phyloP scores from a whole-genome alignment of 2,888 invertebrate genomes.

The Acronicta leporina region DNA sequence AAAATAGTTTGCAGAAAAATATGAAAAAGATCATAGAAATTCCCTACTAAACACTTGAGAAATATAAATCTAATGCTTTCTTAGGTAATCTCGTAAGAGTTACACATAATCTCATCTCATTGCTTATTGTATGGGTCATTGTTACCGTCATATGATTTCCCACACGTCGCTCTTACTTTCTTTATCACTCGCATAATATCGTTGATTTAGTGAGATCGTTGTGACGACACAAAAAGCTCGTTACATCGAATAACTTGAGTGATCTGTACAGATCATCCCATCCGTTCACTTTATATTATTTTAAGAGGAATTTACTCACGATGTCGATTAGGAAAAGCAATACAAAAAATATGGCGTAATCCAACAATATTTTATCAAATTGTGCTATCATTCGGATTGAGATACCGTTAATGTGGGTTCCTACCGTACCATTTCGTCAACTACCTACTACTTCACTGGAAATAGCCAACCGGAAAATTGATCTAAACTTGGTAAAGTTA shows the following conservation, averaged over 20 bases:
- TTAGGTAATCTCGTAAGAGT: slow-evolving; percentile 22
- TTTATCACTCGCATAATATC: slow-evolving; percentile 57
- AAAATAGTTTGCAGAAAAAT: background rate
- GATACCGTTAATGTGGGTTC: too few species aligned
- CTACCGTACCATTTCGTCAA: too few species aligned
- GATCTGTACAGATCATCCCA: slow-evolving; percentile 58
- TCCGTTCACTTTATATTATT: slow-evolving; percentile 35
- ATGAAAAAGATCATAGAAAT: background rate
- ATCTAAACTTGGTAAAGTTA: too few species aligned
- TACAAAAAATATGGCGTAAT: too few species aligned
- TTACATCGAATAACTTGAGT: slow-evolving; percentile 65
- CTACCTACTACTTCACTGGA: too few species aligned
- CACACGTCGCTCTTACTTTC: slow-evolving; percentile 74
- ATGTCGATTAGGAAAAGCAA: too few species aligned
- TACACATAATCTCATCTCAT: slow-evolving; percentile 33
- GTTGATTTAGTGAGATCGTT: slow-evolving; percentile 61
- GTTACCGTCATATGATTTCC: slow-evolving; percentile 65
- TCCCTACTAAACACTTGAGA: background rate
- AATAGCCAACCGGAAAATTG: too few species aligned
- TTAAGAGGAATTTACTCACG: slow-evolving; percentile 25
- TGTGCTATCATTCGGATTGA: too few species aligned
- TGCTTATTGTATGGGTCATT: slow-evolving; percentile 61
- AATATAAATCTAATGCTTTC: slow-evolving; percentile 15
- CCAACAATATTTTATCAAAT: too few species aligned
- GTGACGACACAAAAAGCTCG: slow-evolving; percentile 67